A percentile compares a stretch with the other conserved stretches of the same genome.
Conservation (phyloP, 2,888 invertebrate genomes). For the Idaea dimidiata region DNA sequence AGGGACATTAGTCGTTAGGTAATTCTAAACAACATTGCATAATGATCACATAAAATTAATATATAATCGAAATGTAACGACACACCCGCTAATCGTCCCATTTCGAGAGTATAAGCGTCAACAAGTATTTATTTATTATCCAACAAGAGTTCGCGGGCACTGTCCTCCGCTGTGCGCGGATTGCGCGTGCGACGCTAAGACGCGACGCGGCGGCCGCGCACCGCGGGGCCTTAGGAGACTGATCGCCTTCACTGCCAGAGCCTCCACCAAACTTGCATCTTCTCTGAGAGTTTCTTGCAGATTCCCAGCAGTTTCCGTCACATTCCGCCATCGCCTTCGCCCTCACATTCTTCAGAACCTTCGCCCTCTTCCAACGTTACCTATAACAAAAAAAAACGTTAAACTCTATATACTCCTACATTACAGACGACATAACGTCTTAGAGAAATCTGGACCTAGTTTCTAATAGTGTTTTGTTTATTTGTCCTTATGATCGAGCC, state of each 20-base stretch:
- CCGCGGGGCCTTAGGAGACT: conserved; percentile 33
- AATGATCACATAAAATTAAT: conserved; percentile 75
- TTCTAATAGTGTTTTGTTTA: no score
- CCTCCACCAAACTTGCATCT: conserved; percentile 94
- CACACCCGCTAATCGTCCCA: conserved; percentile 60
- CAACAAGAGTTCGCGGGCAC: conserved; percentile 43
- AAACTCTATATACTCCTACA: no score
- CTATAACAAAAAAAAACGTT: conserved; percentile 55
- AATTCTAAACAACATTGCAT: conserved; percentile 78
- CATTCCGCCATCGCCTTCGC: conserved; percentile 85
- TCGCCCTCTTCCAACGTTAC: conserved; percentile 94
- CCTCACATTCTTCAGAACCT: conserved; percentile 82
- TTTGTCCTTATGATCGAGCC: no score
- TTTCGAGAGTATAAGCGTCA: conserved; percentile 75
- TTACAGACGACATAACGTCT: no score
- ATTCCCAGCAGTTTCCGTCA: conserved; percentile 96
- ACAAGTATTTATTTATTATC: conserved; percentile 66
- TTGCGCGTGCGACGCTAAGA: conserved; percentile 18
- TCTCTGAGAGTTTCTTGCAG: conserved; percentile 94
- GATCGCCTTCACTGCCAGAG: conserved; percentile 83
- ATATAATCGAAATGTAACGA: conserved; percentile 71
- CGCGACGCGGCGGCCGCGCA: conserved; percentile 24
- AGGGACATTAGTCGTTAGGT: conserved; percentile 78
- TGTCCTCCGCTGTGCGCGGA: conserved; percentile 17
- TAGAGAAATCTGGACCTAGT: no score